Evolutionary conservation across 1,140 invertebrate genomes (phyloP).

Genomic region (Drosophila arizonae): DNA sequence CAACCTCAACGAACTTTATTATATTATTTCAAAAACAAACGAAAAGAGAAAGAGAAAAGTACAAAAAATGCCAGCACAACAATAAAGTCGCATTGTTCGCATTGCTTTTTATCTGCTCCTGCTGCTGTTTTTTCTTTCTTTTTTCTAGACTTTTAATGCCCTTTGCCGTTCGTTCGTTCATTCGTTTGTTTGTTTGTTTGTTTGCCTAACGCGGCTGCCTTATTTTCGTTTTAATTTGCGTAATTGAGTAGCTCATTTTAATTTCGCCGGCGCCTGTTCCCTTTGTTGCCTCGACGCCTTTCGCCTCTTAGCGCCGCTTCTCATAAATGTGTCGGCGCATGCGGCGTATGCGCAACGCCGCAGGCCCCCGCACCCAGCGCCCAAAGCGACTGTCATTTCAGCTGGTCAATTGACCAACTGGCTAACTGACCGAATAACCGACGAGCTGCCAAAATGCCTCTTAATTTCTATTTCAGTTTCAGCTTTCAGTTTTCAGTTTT

Average conservation of each 20-base stretch:
- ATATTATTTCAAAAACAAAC: slow-evolving; percentile 47
- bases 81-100: slow-evolving; percentile 49
- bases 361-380: neutral
- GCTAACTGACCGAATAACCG: slow-evolving; percentile 47
- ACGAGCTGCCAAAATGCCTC: slow-evolving; percentile 21
- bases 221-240: slow-evolving; percentile 78
- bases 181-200: slow-evolving; percentile 42
- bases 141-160: slow-evolving; percentile 38
- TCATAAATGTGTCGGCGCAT: slow-evolving; percentile 40
- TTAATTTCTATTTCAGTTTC: slow-evolving; percentile 9
- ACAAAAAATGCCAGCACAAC: slow-evolving; percentile 16
- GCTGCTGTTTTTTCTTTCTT: slow-evolving; percentile 9
- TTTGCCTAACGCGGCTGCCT: slow-evolving; percentile 60
- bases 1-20: slow-evolving; percentile 70
- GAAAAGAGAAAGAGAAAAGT: slow-evolving; percentile 18
- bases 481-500: neutral
- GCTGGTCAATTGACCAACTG: slow-evolving; percentile 16
- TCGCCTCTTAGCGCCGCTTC: neutral
- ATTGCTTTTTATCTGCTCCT: slow-evolving; percentile 52
- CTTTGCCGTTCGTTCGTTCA: neutral
- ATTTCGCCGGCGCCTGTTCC: slow-evolving; percentile 38
- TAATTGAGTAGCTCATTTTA: slow-evolving; percentile 80
- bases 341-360: slow-evolving; percentile 44
- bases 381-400: slow-evolving; percentile 2
- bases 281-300: slow-evolving; percentile 1